Evolutionary conservation across 2,888 invertebrate genomes (phyloP).

Genomic region (Hylaea fasciaria): DNA sequence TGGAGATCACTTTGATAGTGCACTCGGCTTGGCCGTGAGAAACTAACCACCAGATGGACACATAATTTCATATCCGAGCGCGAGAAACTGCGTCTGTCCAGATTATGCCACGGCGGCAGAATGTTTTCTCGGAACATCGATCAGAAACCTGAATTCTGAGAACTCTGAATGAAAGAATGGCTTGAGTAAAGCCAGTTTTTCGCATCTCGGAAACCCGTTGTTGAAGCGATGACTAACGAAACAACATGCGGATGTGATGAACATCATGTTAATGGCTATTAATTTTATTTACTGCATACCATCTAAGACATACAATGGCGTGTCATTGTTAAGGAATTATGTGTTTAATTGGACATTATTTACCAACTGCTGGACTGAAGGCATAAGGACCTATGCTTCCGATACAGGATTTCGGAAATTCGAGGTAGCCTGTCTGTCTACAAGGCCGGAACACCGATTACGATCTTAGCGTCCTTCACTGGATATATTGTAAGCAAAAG

Average conservation of each 20-base stretch:
- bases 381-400: not conserved
- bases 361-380: not conserved
- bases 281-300: conserved; percentile 26
- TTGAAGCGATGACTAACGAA: conserved; percentile 28
- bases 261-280: conserved; percentile 24
- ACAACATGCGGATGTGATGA: conserved; percentile 26
- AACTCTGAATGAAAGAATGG: conserved; percentile 25
- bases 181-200: conserved; percentile 27
- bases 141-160: conserved; percentile 28
- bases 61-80: conserved; percentile 3
- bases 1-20: conserved; percentile 53
- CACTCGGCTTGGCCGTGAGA: conserved; percentile 49
- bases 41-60: conserved; percentile 36
- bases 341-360: conserved; percentile 13
- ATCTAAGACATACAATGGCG: conserved; percentile 23
- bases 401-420: not conserved
- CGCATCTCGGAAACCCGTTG: conserved; percentile 23
- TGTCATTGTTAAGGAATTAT: conserved; percentile 19
- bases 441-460: too few relatives aligned
- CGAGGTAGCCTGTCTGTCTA: too few relatives aligned
- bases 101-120: conserved; percentile 12
- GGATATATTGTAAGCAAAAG: too few relatives aligned
- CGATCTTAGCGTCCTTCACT: too few relatives aligned
- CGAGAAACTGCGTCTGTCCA: conserved; percentile 8
- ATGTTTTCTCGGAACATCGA: conserved; percentile 27